Evolutionary conservation across 2,113 vertebrate genomes (phyloP).

Genomic region (Eudyptes chrysolophus): DNA sequence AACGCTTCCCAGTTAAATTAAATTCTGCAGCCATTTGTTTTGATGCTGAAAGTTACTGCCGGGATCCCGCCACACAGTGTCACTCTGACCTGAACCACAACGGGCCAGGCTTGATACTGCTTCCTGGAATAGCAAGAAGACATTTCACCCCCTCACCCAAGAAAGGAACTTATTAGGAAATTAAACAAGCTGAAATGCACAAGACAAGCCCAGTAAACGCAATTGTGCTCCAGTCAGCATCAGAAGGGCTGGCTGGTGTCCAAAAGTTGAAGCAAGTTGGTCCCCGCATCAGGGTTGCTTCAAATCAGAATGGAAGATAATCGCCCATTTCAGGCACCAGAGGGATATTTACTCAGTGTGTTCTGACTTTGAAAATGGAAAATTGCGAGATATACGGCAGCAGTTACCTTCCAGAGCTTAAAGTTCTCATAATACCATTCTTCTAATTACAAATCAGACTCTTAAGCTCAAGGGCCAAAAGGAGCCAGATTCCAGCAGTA

Average conservation of each 20-base stretch:
- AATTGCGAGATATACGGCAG: not conserved
- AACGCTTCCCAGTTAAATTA: not conserved
- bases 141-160: not conserved
- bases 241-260: not conserved
- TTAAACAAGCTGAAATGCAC: constrained; percentile 13
- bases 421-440: not conserved
- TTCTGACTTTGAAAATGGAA: constrained; percentile 25
- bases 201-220: not conserved
- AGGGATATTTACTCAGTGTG: constrained; percentile 13
- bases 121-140: constrained; percentile 5
- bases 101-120: not conserved
- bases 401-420: not conserved
- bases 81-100: not conserved
- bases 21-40: not conserved
- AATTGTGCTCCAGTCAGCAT: not conserved
- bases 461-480: not conserved
- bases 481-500: not conserved
- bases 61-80: not conserved
- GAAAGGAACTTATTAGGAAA: constrained; percentile 31
- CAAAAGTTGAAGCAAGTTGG: constrained; percentile 15
- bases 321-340: not conserved
- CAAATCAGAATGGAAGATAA: constrained; percentile 25
- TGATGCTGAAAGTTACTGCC: not conserved
- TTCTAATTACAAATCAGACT: not conserved
- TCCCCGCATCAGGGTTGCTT: not conserved